Evolutionary conservation across 2,113 vertebrate species (phyloP).

Genomic region (Tautogolabrus adspersus): DNA sequence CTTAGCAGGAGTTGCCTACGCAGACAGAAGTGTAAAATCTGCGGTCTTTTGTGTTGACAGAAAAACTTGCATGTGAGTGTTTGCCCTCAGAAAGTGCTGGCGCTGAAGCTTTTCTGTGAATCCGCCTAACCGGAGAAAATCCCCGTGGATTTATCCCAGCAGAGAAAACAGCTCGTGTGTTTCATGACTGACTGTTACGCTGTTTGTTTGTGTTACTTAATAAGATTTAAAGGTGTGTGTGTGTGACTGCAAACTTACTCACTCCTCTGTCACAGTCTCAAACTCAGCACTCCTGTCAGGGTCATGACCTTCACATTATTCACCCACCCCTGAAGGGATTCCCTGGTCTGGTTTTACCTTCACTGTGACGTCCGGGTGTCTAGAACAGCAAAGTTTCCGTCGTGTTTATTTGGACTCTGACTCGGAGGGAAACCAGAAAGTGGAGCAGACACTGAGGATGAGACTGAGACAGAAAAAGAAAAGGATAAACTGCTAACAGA

Average conservation of each 20-base stretch:
- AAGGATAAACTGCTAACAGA: conserved; percentile 37
- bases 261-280: conserved; percentile 29
- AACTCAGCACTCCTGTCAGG: not conserved
- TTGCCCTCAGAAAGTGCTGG: conserved; percentile 65
- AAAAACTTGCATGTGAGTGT: conserved; percentile 60
- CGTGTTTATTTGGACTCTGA: conserved; percentile 35
- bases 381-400: conserved; percentile 32
- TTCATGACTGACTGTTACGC: conserved; percentile 9
- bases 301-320: conserved; percentile 30
- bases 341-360: conserved; percentile 39
- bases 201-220: conserved; percentile 43
- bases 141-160: conserved; percentile 20
- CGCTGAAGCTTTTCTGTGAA: conserved; percentile 42
- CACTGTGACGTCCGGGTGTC: conserved; percentile 22
- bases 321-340: conserved; percentile 51
- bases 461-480: conserved; percentile 59
- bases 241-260: conserved; percentile 50
- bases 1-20: conserved; percentile 68
- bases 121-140: conserved; percentile 29
- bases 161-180: conserved; percentile 15
- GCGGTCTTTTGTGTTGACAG: conserved; percentile 62
- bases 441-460: conserved; percentile 64
- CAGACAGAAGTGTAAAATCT: conserved; percentile 58
- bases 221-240: not conserved
- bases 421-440: conserved; percentile 59